phyloP scores from a whole-genome alignment of 1,140 invertebrate genomes.

The Hirudo medicinalis region DNA sequence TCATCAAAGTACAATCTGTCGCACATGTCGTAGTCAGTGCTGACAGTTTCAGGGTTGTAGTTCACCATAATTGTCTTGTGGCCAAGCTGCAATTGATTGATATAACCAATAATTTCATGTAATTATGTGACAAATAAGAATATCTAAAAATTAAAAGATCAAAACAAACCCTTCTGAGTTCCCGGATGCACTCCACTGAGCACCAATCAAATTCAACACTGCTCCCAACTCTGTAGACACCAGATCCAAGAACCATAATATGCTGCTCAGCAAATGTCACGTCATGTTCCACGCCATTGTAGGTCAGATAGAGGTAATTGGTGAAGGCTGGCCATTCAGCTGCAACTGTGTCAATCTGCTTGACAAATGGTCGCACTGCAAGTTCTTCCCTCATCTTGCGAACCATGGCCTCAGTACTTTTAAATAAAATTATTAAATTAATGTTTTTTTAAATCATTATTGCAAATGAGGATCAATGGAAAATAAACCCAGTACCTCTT shows the following conservation, averaged over 20 bases:
- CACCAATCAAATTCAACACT: conserved; percentile 99
- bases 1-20: conserved; percentile 97
- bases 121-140: background rate
- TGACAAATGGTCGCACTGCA: conserved; percentile 67
- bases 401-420: conserved; percentile 43
- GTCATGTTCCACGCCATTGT: conserved; percentile 78
- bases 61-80: conserved; percentile 92
- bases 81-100: conserved; percentile 35
- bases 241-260: conserved; percentile 64
- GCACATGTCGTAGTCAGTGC: conserved; percentile 98
- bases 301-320: conserved; percentile 94
- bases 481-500: conserved; percentile 58
- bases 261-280: conserved; percentile 64
- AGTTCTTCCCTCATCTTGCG: conserved; percentile 37
- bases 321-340: conserved; percentile 97
- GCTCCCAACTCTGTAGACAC: conserved; percentile 95
- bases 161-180: conserved; percentile 59
- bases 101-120: background rate
- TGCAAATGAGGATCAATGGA: conserved; percentile 9
- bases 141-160: background rate
- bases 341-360: conserved; percentile 98
- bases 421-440: conserved; percentile 24
- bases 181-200: conserved; percentile 84
- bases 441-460: background rate
- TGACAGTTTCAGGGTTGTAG: conserved; percentile 98